Evolutionary conservation across 1,140 invertebrate species (phyloP), one percentile per base, ranked within the genome.

Genomic region (Pseudomyrmex gracilis): DNA sequence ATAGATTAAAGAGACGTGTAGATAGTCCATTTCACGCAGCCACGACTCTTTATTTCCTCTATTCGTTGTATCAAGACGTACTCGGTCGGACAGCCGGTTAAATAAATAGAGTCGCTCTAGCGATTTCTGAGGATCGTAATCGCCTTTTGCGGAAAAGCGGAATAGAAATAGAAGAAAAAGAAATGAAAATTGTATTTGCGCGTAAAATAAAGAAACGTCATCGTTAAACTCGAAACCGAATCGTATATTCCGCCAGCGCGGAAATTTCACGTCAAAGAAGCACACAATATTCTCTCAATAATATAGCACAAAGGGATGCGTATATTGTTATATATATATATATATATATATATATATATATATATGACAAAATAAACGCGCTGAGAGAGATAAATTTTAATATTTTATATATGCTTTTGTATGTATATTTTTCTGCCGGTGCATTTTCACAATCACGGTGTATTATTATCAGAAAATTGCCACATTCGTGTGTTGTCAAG

Each of bases 1-100:
- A 80, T 80, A 80, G 76, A 80, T 80, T 80, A 80, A 71, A 80
- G 76, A 67, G 76, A 80, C 76, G 53, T 70, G 22, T 66, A 58
- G 76, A 53, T 71, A 80, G 66, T 71, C 76, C 43, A 80, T 80
- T 80, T 80, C 64, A 80, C 76, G 76, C 76, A 80, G 76, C 66
- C 66, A 80, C 20, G 68, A 20, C 34, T 70, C 76, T 80, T 71
- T 80, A 80, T 80, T 80, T 60, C 66, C 22, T 66, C 49, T 77
- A 77, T 77, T 53, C 24, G 66, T 80, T 22, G 66, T 70, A 80
- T 80, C 71, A 80, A 60, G 66, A 20, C 76, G n/a, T 60, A 71
- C 8, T 66, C 22, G 55, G 43, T 80, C 22, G 66, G 53, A 60
- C 76, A 47, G 76, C 1, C 53, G 22, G 45, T 80, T 80, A 80